Evolutionary conservation across 2,888 invertebrate genomes (phyloP).

Genomic region (Aspidapion aeneum): DNA sequence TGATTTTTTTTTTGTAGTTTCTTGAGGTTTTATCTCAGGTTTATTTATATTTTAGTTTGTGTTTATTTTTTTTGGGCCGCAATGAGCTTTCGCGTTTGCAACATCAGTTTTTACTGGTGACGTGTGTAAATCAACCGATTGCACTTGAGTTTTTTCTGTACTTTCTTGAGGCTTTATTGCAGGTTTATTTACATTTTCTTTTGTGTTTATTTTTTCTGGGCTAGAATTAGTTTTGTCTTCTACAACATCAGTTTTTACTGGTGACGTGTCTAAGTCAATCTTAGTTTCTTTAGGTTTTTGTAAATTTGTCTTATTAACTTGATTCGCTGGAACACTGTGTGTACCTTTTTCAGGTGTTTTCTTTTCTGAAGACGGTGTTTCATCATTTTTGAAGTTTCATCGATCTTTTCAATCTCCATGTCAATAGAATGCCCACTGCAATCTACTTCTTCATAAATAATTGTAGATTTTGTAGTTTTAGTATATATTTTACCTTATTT

Average conservation of each 20-base stretch:
- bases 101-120: neutral
- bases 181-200: too few species aligned
- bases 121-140: neutral
- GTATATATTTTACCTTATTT: constrained; percentile 5
- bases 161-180: neutral
- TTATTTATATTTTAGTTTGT: too few species aligned
- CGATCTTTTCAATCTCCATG: constrained; percentile 38
- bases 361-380: constrained; percentile 17
- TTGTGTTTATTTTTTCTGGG: too few species aligned
- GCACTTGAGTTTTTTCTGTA: neutral
- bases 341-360: neutral
- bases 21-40: neutral
- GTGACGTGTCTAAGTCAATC: neutral
- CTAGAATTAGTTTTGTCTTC: neutral
- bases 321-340: neutral
- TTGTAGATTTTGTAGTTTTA: neutral
- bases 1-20: neutral
- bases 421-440: constrained; percentile 35
- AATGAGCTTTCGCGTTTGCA: neutral
- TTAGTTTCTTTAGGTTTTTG: neutral
- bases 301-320: neutral
- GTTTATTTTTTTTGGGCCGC: too few species aligned
- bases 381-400: constrained; percentile 25
- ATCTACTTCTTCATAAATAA: constrained; percentile 19
- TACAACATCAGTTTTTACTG: neutral